Conservation (phyloP, 1,140 invertebrate species). For the Venturia canescens region DNA sequence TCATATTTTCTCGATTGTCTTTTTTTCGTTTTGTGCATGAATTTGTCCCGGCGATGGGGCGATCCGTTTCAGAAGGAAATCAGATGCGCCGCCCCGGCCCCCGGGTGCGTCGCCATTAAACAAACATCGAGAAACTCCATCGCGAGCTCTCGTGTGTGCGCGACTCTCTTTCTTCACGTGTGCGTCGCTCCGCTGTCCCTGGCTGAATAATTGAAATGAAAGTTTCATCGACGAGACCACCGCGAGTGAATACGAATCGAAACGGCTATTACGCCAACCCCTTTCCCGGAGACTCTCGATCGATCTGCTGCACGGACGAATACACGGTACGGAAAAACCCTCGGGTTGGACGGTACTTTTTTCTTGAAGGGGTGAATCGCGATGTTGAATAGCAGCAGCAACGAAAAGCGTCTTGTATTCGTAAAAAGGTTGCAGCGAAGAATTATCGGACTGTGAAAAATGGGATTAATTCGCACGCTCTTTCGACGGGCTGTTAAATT, state of each 20-base stretch:
- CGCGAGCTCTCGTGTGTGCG: background rate
- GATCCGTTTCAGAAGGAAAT: constrained; percentile 15
- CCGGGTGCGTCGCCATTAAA: background rate
- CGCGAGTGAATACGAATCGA: constrained; percentile 30
- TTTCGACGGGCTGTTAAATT: no score
- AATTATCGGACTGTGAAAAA: no score
- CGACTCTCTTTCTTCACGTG: constrained; percentile 1
- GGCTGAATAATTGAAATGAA: constrained; percentile 31
- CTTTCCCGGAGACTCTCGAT: background rate
- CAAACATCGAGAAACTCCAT: constrained; percentile 10
- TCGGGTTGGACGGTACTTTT: background rate
- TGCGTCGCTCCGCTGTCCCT: constrained; percentile 4
- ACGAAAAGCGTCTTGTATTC: background rate
- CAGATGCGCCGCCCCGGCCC: background rate
- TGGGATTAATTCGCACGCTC: no score
- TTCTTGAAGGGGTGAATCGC: background rate
- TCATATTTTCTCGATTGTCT: background rate
- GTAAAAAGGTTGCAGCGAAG: background rate
- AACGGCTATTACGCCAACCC: background rate
- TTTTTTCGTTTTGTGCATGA: background rate
- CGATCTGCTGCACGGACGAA: background rate
- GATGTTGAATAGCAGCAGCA: background rate
- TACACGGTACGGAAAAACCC: background rate
- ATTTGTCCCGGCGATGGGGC: background rate
- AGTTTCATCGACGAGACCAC: constrained; percentile 48